phyloP scores from a whole-genome alignment of 2,888 invertebrate genomes.

The Dryadula phaetusa region DNA sequence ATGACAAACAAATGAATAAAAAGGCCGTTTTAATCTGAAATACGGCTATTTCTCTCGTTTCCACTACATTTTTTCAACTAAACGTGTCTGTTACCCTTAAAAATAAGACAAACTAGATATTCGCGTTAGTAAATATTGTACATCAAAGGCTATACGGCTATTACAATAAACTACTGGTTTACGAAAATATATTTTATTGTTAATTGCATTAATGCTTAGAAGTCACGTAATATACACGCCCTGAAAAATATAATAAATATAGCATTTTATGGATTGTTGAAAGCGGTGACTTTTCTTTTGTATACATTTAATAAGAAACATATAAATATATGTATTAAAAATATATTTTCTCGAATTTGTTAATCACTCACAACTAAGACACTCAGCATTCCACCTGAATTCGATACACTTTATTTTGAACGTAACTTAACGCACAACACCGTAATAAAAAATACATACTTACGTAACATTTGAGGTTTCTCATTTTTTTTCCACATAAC shows the following conservation, averaged over 20 bases:
- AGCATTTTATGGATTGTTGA: constrained; percentile 55
- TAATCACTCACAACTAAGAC: no score
- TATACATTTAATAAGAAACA: not conserved
- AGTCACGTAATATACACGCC: constrained; percentile 67
- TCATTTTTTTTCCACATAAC: no score
- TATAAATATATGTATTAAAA: no score
- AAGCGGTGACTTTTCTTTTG: constrained; percentile 34
- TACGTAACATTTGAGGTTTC: no score
- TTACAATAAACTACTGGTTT: constrained; percentile 68
- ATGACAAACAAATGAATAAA: constrained; percentile 39
- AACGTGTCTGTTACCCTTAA: constrained; percentile 47
- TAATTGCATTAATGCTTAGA: constrained; percentile 76
- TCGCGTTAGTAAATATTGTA: constrained; percentile 79
- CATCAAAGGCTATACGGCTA: constrained; percentile 77
- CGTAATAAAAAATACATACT: no score
- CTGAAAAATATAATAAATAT: constrained; percentile 55
- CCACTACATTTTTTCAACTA: not conserved
- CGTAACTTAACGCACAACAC: no score
- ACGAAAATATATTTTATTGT: constrained; percentile 76
- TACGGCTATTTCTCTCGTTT: constrained; percentile 35
- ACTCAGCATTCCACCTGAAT: no score
- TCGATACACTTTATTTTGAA: no score
- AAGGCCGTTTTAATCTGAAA: constrained; percentile 47
- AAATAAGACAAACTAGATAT: constrained; percentile 39
- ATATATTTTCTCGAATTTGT: no score